phyloP scores from a whole-genome alignment of 2,113 vertebrate species.

The Phrynosoma blainvillii region DNA sequence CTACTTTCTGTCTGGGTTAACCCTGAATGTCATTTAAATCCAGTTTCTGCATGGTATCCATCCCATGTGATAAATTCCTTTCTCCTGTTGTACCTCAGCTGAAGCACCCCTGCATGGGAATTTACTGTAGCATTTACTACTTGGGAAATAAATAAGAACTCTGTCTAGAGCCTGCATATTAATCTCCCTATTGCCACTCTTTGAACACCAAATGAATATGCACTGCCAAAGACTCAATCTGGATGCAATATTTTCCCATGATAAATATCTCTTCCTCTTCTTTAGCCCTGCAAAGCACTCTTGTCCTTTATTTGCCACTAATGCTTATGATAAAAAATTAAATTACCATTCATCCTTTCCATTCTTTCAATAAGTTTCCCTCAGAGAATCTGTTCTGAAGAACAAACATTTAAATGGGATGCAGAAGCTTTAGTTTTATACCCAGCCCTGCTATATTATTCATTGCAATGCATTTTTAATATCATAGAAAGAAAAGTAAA shows the following conservation, averaged over 20 bases:
- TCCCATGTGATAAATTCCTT: too few species aligned
- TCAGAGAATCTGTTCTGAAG: constrained; percentile 76
- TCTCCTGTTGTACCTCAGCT: constrained; percentile 23
- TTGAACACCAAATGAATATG: constrained; percentile 71
- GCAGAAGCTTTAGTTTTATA: constrained; percentile 78
- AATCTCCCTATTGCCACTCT: constrained; percentile 74
- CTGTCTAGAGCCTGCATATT: constrained; percentile 70
- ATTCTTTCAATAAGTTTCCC: constrained; percentile 80
- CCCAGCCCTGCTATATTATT: constrained; percentile 82
- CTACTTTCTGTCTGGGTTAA: too few species aligned
- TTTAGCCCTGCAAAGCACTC: constrained; percentile 74
- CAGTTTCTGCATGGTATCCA: too few species aligned
- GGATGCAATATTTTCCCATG: constrained; percentile 72
- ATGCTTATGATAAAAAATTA: constrained; percentile 86
- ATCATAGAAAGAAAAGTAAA: constrained; percentile 76
- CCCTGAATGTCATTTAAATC: too few species aligned
- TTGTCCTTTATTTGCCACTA: constrained; percentile 81
- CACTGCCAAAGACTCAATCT: constrained; percentile 61
- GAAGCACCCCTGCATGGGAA: constrained; percentile 47
- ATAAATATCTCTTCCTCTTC: constrained; percentile 74
- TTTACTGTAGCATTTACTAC: constrained; percentile 62
- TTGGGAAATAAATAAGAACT: constrained; percentile 61
- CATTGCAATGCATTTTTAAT: constrained; percentile 85
- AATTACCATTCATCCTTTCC: constrained; percentile 83
- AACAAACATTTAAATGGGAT: constrained; percentile 82